A percentile compares a stretch with the other conserved stretches of the same genome.
Conservation (phyloP, 2,113 vertebrate species). For the Hippocampus guttulatus region DNA sequence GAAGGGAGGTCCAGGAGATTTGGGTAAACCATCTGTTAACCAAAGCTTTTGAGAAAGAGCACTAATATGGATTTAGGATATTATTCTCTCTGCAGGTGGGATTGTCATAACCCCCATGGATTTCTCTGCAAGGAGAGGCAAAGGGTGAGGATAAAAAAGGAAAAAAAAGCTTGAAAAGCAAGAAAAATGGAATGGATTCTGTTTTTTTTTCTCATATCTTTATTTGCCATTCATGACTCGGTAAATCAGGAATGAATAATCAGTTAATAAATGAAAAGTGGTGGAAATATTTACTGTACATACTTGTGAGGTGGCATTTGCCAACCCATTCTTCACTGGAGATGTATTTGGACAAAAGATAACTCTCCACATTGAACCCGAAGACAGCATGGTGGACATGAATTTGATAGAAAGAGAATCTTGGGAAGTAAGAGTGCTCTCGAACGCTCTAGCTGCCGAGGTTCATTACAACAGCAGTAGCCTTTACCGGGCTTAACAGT, state of each 20-base stretch:
- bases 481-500: conserved; percentile 44
- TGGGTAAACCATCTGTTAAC: conserved; percentile 76
- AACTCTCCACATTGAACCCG: conserved; percentile 22
- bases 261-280: conserved; percentile 12
- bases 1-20: conserved; percentile 65
- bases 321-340: conserved; percentile 23
- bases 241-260: conserved; percentile 41
- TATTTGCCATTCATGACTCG: conserved; percentile 39
- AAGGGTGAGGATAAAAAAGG: conserved; percentile 13
- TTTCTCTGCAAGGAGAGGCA: conserved; percentile 45
- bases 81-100: conserved; percentile 76
- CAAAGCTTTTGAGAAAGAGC: conserved; percentile 74
- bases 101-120: conserved; percentile 62
- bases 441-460: neutral
- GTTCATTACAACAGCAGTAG: conserved; percentile 25
- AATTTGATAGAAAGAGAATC: conserved; percentile 8
- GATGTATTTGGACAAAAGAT: conserved; percentile 13
- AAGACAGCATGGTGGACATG: conserved; percentile 15
- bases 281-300: conserved; percentile 14
- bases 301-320: conserved; percentile 14
- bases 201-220: conserved; percentile 47
- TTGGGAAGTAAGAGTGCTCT: conserved; percentile 7
- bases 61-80: conserved; percentile 78
- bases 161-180: conserved; percentile 35
- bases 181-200: conserved; percentile 41